Evolutionary conservation across 2,888 invertebrate genomes (phyloP).

Genomic region (Steinernema hermaphroditum): DNA sequence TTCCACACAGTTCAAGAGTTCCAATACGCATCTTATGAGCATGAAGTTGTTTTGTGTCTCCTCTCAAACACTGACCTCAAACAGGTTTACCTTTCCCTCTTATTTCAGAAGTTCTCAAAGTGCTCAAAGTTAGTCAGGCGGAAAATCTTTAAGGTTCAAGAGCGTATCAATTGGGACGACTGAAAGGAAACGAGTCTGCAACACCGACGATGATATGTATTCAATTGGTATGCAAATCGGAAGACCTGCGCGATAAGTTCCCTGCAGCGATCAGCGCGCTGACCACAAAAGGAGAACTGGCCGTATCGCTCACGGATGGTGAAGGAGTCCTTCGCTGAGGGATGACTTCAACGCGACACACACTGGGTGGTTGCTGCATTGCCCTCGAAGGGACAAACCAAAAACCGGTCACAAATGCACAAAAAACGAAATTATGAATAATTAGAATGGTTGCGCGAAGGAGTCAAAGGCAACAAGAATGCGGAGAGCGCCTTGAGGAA

Average conservation of each 20-base stretch:
- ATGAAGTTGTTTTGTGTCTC: no score
- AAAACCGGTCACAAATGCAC: slow-evolving; percentile 19
- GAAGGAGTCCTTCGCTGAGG: background rate
- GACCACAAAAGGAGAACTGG: background rate
- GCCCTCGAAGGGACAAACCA: background rate
- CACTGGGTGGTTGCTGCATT: background rate
- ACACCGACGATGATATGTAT: slow-evolving; percentile 1
- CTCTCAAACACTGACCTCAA: no score
- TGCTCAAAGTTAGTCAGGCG: background rate
- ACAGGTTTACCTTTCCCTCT: background rate
- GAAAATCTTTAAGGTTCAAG: slow-evolving; percentile 28
- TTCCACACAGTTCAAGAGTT: no score
- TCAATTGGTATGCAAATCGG: slow-evolving; percentile 28
- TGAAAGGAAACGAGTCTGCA: slow-evolving; percentile 17
- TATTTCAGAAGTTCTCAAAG: background rate
- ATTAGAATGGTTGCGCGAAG: slow-evolving; percentile 25
- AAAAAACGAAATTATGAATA: slow-evolving; percentile 31
- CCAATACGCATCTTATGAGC: no score
- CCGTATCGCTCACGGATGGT: background rate
- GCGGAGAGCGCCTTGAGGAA: background rate
- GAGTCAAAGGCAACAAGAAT: slow-evolving; percentile 26
- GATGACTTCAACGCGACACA: background rate
- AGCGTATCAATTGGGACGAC: slow-evolving; percentile 3
- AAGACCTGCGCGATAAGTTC: slow-evolving; percentile 20
- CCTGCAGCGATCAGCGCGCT: slow-evolving; percentile 5